Evolutionary conservation across 2,888 invertebrate species (phyloP).

Genomic region (Drosophila demipolita): DNA sequence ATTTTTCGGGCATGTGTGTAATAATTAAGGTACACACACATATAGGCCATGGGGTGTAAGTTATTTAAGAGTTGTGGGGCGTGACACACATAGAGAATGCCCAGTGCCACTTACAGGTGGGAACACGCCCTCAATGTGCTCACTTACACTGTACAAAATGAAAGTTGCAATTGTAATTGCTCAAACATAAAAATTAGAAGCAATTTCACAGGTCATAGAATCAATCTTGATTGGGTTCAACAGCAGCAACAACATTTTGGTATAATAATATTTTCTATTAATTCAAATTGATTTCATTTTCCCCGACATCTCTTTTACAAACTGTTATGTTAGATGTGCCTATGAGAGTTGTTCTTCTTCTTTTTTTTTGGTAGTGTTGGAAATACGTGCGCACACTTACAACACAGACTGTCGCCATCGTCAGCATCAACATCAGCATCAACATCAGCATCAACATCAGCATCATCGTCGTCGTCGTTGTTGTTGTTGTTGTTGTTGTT

Average conservation of each 20-base stretch:
- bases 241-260: background rate
- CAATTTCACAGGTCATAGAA: background rate
- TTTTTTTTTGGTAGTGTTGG: constrained; percentile 24
- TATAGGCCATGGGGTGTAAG: constrained; percentile 10
- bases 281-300: background rate
- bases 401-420: constrained; percentile 54
- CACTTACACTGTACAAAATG: constrained; percentile 26
- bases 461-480: background rate
- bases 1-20: constrained; percentile 50
- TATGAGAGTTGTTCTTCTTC: background rate
- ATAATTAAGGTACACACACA: constrained; percentile 62
- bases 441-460: constrained; percentile 20
- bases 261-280: background rate
- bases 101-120: constrained; percentile 49
- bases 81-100: constrained; percentile 30
- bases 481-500: constrained; percentile 5
- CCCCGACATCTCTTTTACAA: background rate
- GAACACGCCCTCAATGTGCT: constrained; percentile 16
- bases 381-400: constrained; percentile 45
- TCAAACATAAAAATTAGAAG: background rate
- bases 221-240: background rate
- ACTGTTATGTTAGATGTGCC: background rate
- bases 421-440: constrained; percentile 31
- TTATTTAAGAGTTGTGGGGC: constrained; percentile 9
- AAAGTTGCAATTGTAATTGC: background rate